Conservation (phyloP, 2,888 invertebrate genomes). For the Temnothorax ravouxi region DNA sequence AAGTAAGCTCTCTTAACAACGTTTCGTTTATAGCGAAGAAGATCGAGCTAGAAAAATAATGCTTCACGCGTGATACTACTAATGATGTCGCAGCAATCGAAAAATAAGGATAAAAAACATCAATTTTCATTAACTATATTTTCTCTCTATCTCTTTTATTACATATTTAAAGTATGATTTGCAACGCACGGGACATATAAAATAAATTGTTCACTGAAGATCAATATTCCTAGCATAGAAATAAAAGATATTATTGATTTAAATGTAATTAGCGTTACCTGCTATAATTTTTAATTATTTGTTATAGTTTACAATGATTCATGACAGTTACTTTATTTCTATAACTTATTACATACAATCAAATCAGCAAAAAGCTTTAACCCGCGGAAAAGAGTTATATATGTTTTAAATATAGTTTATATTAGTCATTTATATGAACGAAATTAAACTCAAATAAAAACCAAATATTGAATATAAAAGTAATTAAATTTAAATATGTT, state of each 20-base stretch:
- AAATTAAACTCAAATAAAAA: too few relatives aligned
- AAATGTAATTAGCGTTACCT: not conserved
- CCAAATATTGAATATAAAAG: too few relatives aligned
- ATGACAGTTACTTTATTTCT: not conserved
- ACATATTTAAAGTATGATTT: not conserved
- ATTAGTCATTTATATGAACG: too few relatives aligned
- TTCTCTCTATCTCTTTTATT: not conserved
- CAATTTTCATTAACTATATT: not conserved
- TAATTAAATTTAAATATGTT: too few relatives aligned
- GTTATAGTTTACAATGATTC: not conserved
- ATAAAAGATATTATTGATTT: not conserved
- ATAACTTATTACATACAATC: not conserved
- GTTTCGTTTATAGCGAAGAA: not conserved
- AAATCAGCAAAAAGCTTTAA: not conserved
- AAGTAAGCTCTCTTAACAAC: conserved; percentile 18
- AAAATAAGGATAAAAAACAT: not conserved
- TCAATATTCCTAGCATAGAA: not conserved
- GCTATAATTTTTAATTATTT: not conserved
- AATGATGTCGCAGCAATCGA: not conserved
- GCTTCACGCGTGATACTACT: not conserved
- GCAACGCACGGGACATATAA: not conserved
- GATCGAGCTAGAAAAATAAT: not conserved
- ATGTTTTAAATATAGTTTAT: too few relatives aligned
- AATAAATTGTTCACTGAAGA: not conserved
- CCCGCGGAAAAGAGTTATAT: too few relatives aligned